Percentiles rank a stretch among this genome's conserved stretches.
Conservation (phyloP, 2,113 vertebrate species). For the Aspiorhynchus laticeps region DNA sequence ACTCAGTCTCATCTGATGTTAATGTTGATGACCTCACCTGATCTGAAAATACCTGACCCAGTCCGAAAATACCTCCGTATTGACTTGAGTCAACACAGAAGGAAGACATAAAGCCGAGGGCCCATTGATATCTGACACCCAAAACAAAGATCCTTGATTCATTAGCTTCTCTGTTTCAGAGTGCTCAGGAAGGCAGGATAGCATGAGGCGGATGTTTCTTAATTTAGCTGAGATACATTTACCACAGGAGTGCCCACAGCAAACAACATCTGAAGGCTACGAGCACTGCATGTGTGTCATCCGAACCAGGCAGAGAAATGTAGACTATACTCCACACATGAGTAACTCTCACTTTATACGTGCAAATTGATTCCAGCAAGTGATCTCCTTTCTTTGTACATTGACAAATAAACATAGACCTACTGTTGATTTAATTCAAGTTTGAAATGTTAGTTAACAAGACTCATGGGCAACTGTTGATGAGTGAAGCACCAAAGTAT, state of each 20-base stretch:
- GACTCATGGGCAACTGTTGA: not conserved
- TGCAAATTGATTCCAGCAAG: not conserved
- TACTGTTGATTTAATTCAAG: not conserved
- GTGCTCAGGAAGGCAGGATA: conserved; percentile 8
- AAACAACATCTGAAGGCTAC: conserved; percentile 18
- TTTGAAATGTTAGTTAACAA: not conserved
- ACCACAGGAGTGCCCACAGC: not conserved
- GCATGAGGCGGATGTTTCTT: conserved; percentile 32
- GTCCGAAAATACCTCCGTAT: not conserved
- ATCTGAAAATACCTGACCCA: conserved; percentile 31
- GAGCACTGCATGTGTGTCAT: not conserved
- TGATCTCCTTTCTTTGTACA: not conserved
- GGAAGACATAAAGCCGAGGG: not conserved
- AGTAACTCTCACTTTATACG: not conserved
- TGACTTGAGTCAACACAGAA: not conserved
- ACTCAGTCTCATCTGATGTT: not conserved
- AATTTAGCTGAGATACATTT: conserved; percentile 24
- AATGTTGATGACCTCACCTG: not conserved
- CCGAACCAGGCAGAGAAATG: not conserved
- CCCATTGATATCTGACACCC: conserved; percentile 22
- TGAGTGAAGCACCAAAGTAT: not conserved
- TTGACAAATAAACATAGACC: not conserved
- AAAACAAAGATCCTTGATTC: conserved; percentile 30
- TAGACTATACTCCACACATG: not conserved
- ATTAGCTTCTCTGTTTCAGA: conserved; percentile 27